These are phyloP conservation scores for Pempheris klunzingeri DNA, from an alignment of 2,797 vertebrate species.

Conservation along the genomic window DNA sequence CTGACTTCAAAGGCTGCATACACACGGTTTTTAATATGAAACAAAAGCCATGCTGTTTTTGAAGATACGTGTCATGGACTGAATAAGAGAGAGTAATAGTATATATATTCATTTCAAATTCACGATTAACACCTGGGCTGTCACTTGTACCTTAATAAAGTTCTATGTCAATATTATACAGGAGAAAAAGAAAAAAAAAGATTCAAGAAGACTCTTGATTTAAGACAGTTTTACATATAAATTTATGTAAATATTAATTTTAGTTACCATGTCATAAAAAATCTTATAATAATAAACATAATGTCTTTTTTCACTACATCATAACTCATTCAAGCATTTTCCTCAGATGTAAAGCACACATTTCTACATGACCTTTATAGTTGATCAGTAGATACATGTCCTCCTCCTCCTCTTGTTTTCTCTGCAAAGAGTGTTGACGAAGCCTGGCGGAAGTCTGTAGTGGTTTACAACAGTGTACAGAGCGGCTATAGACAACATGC, in stretches of 20 bases:
- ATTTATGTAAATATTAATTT: no score
- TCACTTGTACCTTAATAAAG: not conserved
- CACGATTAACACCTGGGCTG: not conserved
- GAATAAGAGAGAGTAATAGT: not conserved
- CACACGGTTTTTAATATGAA: not conserved
- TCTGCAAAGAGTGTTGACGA: constrained; percentile 41
- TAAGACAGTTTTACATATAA: no score
- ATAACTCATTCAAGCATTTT: not conserved
- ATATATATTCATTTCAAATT: constrained; percentile 4
- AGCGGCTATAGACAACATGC: constrained; percentile 60
- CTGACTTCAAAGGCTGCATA: constrained; percentile 36
- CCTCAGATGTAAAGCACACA: constrained; percentile 1
- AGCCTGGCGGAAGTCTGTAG: constrained; percentile 70
- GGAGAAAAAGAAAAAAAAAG: not conserved
- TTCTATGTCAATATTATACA: not conserved
- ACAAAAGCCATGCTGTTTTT: constrained; percentile 39
- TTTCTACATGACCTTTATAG: constrained; percentile 60
- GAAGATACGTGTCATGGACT: not conserved
- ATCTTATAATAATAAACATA: no score
- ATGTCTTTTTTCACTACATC: no score
- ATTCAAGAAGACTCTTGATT: no score
- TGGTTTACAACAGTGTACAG: constrained; percentile 66
- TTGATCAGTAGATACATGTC: constrained; percentile 30
- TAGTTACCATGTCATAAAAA: not conserved
- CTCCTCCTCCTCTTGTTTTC: constrained; percentile 21